phyloP scores from a whole-genome alignment of 2,113 vertebrate species.

The Chloebia gouldiae region DNA sequence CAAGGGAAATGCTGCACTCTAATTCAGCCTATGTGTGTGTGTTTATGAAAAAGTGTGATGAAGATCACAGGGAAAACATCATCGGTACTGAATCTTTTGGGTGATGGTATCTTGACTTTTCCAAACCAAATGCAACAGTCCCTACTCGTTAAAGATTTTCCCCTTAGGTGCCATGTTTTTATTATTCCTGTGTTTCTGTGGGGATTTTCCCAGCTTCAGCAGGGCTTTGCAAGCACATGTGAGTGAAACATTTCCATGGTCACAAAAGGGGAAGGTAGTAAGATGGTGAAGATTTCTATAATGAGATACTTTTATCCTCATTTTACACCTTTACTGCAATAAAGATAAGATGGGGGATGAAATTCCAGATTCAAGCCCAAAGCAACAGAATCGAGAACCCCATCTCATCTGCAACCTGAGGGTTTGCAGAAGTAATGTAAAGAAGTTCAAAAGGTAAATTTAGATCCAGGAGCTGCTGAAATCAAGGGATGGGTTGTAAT shows the following conservation, averaged over 20 bases:
- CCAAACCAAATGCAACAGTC: not conserved
- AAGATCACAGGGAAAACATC: not conserved
- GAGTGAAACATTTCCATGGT: not conserved
- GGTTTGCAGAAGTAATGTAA: not conserved
- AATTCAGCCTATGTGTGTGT: not conserved
- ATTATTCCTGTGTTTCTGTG: not conserved
- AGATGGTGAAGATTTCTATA: not conserved
- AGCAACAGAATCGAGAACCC: not conserved
- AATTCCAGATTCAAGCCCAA: not conserved
- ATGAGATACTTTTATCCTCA: not conserved
- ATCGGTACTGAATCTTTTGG: not conserved
- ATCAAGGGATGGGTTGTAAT: not conserved
- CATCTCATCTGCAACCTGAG: not conserved
- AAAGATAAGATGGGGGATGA: not conserved
- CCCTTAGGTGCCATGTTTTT: not conserved
- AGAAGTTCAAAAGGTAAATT: not conserved
- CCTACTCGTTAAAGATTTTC: not conserved
- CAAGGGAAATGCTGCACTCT: not conserved
- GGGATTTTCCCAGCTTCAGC: not conserved
- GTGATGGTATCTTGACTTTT: not conserved
- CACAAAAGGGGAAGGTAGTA: slow-evolving; percentile 2
- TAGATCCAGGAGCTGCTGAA: not conserved
- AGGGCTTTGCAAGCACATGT: not conserved
- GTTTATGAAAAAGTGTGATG: not conserved
- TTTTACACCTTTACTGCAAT: not conserved